A percentile compares a stretch with the other conserved stretches of the same genome.
Evolutionary conservation across 2,113 vertebrate species (phyloP).

Genomic region (Ceuthmochares aereus): DNA sequence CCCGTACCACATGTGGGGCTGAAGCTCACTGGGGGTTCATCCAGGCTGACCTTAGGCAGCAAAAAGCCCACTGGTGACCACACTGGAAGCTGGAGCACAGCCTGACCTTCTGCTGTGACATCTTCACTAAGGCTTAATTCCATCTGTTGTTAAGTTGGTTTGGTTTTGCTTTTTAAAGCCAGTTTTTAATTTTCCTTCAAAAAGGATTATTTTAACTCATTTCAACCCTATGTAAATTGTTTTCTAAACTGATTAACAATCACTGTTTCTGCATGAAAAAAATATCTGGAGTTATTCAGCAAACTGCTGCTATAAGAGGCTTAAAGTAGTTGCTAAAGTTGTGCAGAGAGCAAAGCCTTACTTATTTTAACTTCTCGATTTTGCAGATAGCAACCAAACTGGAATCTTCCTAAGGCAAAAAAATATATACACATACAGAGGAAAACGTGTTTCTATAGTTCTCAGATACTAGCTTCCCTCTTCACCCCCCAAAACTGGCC

Average conservation of each 20-base stretch:
- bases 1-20: accelerated
- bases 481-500: neutral
- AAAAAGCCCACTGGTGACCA: neutral
- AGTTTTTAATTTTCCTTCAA: neutral
- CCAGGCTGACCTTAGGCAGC: neutral
- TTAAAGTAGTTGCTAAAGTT: neutral
- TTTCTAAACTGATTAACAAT: neutral
- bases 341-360: neutral
- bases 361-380: neutral
- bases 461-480: conserved; percentile 27
- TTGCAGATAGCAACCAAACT: neutral
- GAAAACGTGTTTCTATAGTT: conserved; percentile 40
- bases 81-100: neutral
- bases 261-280: neutral
- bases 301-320: neutral
- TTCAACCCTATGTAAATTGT: neutral
- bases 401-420: neutral
- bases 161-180: neutral
- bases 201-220: neutral
- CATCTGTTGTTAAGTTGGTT: neutral
- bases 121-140: neutral
- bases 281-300: neutral
- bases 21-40: accelerated
- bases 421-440: neutral
- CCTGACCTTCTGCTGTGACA: neutral